Evolutionary conservation across 2,888 invertebrate species (phyloP).

Genomic region (Cabera pusaria): DNA sequence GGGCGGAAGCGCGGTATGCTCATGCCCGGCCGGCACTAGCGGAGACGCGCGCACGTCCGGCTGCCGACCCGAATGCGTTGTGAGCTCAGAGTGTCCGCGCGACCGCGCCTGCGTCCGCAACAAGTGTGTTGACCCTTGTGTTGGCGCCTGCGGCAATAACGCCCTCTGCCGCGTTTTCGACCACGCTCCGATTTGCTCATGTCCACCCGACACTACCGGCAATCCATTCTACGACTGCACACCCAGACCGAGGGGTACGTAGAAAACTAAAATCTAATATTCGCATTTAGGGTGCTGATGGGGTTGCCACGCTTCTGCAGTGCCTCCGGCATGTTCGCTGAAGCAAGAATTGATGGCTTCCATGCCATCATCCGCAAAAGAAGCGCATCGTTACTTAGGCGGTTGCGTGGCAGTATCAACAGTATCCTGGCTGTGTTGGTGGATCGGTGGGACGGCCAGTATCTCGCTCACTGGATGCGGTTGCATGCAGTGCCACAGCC

Average conservation of each 20-base stretch:
- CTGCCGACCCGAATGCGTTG: conserved; percentile 92
- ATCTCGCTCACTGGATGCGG: too few relatives aligned
- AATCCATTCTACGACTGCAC: conserved; percentile 91
- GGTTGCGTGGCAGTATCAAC: too few relatives aligned
- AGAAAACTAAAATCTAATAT: too few relatives aligned
- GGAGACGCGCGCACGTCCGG: conserved; percentile 90
- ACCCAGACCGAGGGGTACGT: conserved; percentile 53
- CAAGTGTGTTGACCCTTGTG: conserved; percentile 92
- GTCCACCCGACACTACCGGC: conserved; percentile 87
- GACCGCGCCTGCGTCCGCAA: conserved; percentile 90
- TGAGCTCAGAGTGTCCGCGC: conserved; percentile 91
- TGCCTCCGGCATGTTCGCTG: too few relatives aligned
- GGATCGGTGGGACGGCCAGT: too few relatives aligned
- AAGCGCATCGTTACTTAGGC: too few relatives aligned
- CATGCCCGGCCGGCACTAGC: conserved; percentile 89
- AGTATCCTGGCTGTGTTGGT: too few relatives aligned
- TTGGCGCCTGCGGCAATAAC: conserved; percentile 90
- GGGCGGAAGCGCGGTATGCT: conserved; percentile 86
- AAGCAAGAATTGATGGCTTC: too few relatives aligned
- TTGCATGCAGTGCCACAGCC: too few relatives aligned
- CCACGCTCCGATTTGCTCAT: conserved; percentile 88
- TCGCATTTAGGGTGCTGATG: too few relatives aligned
- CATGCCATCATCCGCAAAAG: too few relatives aligned
- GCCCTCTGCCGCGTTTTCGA: conserved; percentile 87
- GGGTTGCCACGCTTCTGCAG: too few relatives aligned